Evolutionary conservation across 2,888 invertebrate genomes (phyloP), one percentile per base, ranked within the genome.

Genomic region (Hirtodrosophila histrioides): DNA sequence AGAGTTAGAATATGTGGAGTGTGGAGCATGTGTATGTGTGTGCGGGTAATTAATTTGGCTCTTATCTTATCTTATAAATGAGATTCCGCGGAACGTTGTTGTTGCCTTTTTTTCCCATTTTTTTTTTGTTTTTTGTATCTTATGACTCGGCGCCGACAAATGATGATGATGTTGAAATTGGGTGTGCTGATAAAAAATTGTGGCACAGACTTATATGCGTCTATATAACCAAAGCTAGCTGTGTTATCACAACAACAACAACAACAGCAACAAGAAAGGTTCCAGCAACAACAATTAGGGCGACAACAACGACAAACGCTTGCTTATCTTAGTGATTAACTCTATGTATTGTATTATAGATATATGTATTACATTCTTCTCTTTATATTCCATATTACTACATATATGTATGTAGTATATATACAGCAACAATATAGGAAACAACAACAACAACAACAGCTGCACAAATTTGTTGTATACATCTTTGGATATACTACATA

Each of bases 241-340:
- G 33, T 48, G 41, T 54, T 68, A 68, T 68, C 68, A 17, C 12
- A 49, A 29, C 51, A 24, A 50, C 56, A 53, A 43, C 46, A 48
- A 65, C 33, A 27, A 24, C 46, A 48, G 62, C 33, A 27, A 24
- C 41, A 44, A 29, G 36, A 35, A 40, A n/a, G 31, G 35, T 3
- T 36, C 9, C 33, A 48, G 62, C 33, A 27, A 24, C 41, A 44
- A 29, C 39, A 35, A 40, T 8, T 31, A 31, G 31, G 31, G 31
- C 31, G 9, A 31, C 31, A 10, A 23, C 24, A 35, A 50, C 63
- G 24, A 53, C 31, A 8, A 31, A 27, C 27, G 57, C 29, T 53
- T 56, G 61, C 76, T 83, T 80, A 86, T 86, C 83, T 78, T 62
- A 69, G 72, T 72, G 77, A 56, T 79, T 72, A 82, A 79, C 63